Evolutionary conservation across 2,113 vertebrate genomes (phyloP), one percentile per base, ranked within the genome.

Genomic region (Eudorcas thomsonii): DNA sequence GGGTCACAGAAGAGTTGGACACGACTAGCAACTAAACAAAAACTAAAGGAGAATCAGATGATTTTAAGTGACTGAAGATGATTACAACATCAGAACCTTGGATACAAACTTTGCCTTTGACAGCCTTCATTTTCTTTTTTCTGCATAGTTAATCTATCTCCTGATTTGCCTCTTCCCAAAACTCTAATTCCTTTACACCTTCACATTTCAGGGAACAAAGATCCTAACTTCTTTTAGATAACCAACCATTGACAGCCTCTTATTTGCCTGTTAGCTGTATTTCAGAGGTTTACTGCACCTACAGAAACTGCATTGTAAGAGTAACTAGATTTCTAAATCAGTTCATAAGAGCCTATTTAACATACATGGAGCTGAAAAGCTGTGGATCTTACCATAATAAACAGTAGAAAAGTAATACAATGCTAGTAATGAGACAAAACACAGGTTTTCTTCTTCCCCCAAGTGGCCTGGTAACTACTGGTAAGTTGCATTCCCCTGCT

Each of bases 71-170:
- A 6, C 9, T 26, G 50, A 77, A 82, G 43, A 6, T 60, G n/a
- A 92, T 54, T 62, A 64, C 2, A 90, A 7, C 33, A 59, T 54
- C 26, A 91, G 57, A 91, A n/a, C 25, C 39, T 3, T 92, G 14
- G 33, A 55, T 77, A 77, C 6, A 83, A 81, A 95, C 33, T 77
- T 30, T 95, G 59, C 77, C 80, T 93, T 82, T 60, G 77, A 90
- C 11, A 92, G n/a, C n/a, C 85, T 92, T 88, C 15, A 62, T 52
- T 88, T 91, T n/a, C 71, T 96, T 96, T 95, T 94, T 82, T 71
- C 57, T 88, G 25, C 80, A 87, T 50, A 83, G 33, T 50, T 91
- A 23, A 23, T 43, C 30, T 85, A 36, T 54, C 39, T 91, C 71
- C 60, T 67, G 19, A 92, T 39, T 96, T 57, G 92, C 30, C 17